Evolutionary conservation across 2,113 vertebrate genomes (phyloP), one percentile per base, ranked within the genome.

Genomic region (Pachycephala philippinensis): DNA sequence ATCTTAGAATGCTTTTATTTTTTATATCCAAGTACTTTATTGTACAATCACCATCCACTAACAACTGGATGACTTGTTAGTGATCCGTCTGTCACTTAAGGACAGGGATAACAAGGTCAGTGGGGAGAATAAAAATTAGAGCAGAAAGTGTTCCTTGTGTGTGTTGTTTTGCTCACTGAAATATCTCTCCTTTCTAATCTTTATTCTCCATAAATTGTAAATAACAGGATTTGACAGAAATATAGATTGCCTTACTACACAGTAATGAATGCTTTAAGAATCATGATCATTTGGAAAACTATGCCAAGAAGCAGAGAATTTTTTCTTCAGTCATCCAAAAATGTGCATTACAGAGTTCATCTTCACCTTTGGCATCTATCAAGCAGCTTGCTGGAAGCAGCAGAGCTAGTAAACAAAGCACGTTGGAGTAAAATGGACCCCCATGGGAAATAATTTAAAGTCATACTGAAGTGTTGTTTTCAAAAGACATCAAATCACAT

Each of bases 201-300:
- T 95, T 90, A 84, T 95, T 96, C 76, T 91, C 70, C 52, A 72
- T 86, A 93, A 96, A 86, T 94, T 81, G 89, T 95, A 95, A 96
- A 94, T 96, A 97, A 95, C 69, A 33, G 63, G 52, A 91, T 92
- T 91, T 96, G 95, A 95, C 91, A 90, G 83, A 95, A 93, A 84
- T 89, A 88, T 39, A 93, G 75, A 93, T 94, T 96, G 82, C 66
- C 59, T 87, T 95, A 83, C 84, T 76, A 65, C 28, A 35, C 35
- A 65, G 75, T 89, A 94, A 92, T 93, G 81, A 91, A 92, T 93
- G 85, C 78, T 66, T 87, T 90, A 95, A 89, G 75, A 93, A 65
- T 96, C 75, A 76, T 74, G 61, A 93, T 96, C 59, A 59, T 94
- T 93, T 72, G 81, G 86, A 68, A 95, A 93, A 59, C 89, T 66